These are phyloP conservation scores for Herminia tarsipennalis DNA, from an alignment of 2,888 invertebrate species.

Conservation along the genomic window DNA sequence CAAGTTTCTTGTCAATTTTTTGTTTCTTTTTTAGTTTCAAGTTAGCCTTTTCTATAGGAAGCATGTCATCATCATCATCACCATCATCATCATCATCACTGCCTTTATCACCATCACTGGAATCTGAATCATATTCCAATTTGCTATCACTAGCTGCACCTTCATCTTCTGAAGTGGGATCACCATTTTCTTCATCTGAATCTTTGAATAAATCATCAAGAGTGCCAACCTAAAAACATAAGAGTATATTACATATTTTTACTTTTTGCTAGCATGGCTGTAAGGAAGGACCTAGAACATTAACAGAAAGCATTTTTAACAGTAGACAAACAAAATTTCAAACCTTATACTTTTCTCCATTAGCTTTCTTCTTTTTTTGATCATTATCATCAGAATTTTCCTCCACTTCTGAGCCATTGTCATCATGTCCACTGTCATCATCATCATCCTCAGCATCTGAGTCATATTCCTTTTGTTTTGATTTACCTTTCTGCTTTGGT, in stretches of 20 bases:
- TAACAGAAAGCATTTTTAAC: not conserved
- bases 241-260: not conserved
- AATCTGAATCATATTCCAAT: conserved; percentile 69
- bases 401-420: conserved; percentile 52
- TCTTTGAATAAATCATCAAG: conserved; percentile 84
- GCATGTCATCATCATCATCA: conserved; percentile 87
- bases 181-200: conserved; percentile 71
- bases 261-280: no score
- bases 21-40: conserved; percentile 91
- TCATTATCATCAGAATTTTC: conserved; percentile 54
- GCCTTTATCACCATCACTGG: conserved; percentile 64
- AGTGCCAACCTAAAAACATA: conserved; percentile 71
- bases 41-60: conserved; percentile 95
- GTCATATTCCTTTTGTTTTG: conserved; percentile 49
- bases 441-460: conserved; percentile 49
- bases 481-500: conserved; percentile 81
- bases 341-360: conserved; percentile 74
- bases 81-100: conserved; percentile 55
- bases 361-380: conserved; percentile 49
- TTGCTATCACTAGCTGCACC: conserved; percentile 54
- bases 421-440: conserved; percentile 54
- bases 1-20: conserved; percentile 88
- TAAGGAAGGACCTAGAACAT: no score
- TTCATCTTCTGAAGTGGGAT: conserved; percentile 66
- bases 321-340: not conserved